A percentile compares a stretch with the other conserved stretches of the same genome.
Evolutionary conservation across 2,888 invertebrate species (phyloP).

Genomic region (Fabriciana adippe): DNA sequence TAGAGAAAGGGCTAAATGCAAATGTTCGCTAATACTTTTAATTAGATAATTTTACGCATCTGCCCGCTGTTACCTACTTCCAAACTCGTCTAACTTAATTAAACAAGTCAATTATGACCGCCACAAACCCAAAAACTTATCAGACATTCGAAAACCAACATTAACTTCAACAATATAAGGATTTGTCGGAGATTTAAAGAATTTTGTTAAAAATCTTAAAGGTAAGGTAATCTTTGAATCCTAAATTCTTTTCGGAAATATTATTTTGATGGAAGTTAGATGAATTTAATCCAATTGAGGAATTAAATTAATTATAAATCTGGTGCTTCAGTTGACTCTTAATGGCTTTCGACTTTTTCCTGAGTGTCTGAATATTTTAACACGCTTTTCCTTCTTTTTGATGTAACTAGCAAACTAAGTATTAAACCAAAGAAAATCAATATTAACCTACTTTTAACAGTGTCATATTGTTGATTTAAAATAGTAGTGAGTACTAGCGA

Average conservation of each 20-base stretch:
- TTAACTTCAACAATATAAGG: conserved; percentile 2
- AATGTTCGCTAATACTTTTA: conserved; percentile 48
- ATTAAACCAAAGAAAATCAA: too few relatives aligned
- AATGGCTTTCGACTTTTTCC: background rate
- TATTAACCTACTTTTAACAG: too few relatives aligned
- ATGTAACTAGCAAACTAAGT: too few relatives aligned
- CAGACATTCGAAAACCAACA: conserved; percentile 4
- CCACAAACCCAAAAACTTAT: background rate
- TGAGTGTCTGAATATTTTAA: background rate
- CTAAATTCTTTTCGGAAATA: conserved; percentile 37
- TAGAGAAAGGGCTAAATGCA: conserved; percentile 41
- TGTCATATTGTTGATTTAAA: too few relatives aligned
- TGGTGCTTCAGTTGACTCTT: background rate
- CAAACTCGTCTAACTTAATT: conserved; percentile 43
- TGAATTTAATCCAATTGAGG: conserved; percentile 46
- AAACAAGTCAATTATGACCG: conserved; percentile 36
- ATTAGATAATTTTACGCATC: conserved; percentile 51
- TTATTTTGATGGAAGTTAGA: conserved; percentile 36
- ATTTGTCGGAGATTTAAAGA: background rate
- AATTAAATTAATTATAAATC: conserved; percentile 30
- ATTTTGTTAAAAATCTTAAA: conserved; percentile 25
- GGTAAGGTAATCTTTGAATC: conserved; percentile 36
- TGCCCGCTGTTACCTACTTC: conserved; percentile 44
- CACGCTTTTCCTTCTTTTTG: too few relatives aligned
- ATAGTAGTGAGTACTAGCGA: too few relatives aligned